Conservation (phyloP, 2,113 vertebrate species). For the Camelus bactrianus region DNA sequence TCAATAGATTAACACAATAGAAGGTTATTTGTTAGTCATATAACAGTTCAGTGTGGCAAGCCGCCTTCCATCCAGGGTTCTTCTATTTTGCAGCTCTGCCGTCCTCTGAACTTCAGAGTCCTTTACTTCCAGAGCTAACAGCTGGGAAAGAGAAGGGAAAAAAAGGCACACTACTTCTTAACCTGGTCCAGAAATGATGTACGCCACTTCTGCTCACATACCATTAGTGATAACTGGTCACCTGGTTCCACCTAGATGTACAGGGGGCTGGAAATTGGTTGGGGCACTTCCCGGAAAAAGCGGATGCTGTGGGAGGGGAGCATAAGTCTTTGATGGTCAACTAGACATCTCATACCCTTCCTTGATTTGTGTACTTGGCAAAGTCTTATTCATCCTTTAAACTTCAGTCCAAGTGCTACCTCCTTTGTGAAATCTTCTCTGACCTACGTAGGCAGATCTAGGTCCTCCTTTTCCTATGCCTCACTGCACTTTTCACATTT, state of each 20-base stretch:
- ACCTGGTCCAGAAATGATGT: not conserved
- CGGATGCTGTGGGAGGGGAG: not conserved
- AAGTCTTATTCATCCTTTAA: not conserved
- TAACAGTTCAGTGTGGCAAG: not conserved
- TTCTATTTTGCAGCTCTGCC: slow-evolving; percentile 8
- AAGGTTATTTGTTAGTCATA: not conserved
- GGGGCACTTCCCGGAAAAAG: not conserved
- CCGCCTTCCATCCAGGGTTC: not conserved
- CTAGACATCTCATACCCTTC: not conserved
- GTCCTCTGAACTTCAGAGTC: not conserved
- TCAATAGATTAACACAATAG: not conserved
- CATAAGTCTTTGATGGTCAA: not conserved
- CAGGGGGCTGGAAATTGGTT: not conserved
- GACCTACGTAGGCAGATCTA: not conserved
- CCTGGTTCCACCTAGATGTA: not conserved
- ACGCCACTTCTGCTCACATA: not conserved
- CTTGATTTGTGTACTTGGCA: not conserved
- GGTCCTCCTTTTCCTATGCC: not conserved
- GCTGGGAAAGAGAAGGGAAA: not conserved
- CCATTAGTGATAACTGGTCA: not conserved
- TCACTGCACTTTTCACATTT: not conserved
- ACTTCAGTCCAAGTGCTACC: not conserved
- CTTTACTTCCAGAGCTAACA: slow-evolving; percentile 16
- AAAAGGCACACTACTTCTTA: not conserved
- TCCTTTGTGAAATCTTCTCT: not conserved